Conservation (phyloP, 2,797 vertebrate species). For the Numenius phaeopus region DNA sequence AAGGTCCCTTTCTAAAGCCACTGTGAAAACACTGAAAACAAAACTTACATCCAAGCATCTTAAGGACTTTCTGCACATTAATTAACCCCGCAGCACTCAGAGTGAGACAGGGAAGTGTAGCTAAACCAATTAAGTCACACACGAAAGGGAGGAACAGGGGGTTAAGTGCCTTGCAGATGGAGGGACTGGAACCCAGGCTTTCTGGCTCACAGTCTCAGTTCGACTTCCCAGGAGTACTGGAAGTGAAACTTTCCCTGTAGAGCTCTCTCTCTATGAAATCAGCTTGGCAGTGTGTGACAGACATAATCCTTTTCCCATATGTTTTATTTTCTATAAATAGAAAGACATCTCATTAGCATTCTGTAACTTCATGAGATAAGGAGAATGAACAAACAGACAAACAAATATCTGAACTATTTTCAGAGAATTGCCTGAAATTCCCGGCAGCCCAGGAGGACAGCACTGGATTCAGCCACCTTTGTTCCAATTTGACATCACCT, state of each 20-base stretch:
- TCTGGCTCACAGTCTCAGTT: neutral
- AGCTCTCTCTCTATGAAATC: slow-evolving; percentile 49
- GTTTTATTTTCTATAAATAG: slow-evolving; percentile 72
- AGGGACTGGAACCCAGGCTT: slow-evolving; percentile 23
- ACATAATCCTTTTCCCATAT: slow-evolving; percentile 74
- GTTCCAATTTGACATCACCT: neutral
- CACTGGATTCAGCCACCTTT: neutral
- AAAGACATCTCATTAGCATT: slow-evolving; percentile 62
- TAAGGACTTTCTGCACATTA: neutral
- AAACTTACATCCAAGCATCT: neutral
- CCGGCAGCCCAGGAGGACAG: neutral
- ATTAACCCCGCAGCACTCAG: neutral
- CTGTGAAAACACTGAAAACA: neutral
- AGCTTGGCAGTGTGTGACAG: slow-evolving; percentile 69
- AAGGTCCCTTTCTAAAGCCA: neutral
- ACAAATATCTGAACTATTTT: slow-evolving; percentile 51
- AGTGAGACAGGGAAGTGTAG: neutral
- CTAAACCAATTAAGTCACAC: neutral
- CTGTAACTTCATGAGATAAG: slow-evolving; percentile 56
- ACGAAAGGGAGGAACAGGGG: neutral
- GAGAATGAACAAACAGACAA: slow-evolving; percentile 56
- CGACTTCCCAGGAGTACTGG: slow-evolving; percentile 44
- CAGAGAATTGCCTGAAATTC: slow-evolving; percentile 37
- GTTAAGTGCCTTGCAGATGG: slow-evolving; percentile 26
- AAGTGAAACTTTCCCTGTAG: slow-evolving; percentile 51